Evolutionary conservation across 2,797 vertebrate genomes (phyloP).

Genomic region (Denticeps clupeoides): DNA sequence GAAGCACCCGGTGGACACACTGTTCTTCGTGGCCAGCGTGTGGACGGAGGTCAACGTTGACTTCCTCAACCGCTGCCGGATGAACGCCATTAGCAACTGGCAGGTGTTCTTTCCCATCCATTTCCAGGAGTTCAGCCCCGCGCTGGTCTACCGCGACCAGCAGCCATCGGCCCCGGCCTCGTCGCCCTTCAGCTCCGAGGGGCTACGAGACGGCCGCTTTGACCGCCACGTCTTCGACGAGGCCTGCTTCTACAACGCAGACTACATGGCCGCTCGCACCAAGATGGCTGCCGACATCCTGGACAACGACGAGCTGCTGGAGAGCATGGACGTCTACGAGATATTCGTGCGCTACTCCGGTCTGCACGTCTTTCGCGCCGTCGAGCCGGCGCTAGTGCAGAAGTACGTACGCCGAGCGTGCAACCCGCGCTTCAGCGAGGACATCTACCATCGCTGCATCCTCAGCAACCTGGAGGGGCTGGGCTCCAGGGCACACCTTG

Average conservation of each 20-base stretch:
- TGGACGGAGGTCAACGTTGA: conserved; percentile 85
- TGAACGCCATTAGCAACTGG: conserved; percentile 95
- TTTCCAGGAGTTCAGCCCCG: conserved; percentile 90
- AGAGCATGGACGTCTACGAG: conserved; percentile 87
- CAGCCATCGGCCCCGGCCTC: conserved; percentile 66
- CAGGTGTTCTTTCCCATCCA: conserved; percentile 94
- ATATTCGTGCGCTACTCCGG: conserved; percentile 89
- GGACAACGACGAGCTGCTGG: conserved; percentile 84
- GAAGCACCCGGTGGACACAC: conserved; percentile 90
- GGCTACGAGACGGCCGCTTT: conserved; percentile 74
- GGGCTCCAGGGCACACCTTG: conserved; percentile 81
- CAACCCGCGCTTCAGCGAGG: conserved; percentile 85
- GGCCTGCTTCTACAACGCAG: conserved; percentile 95
- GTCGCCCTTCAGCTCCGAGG: conserved; percentile 57
- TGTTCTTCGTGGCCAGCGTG: conserved; percentile 83
- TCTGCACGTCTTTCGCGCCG: conserved; percentile 88
- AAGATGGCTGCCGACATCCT: conserved; percentile 79
- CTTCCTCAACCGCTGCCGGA: conserved; percentile 89
- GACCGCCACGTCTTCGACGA: conserved; percentile 85
- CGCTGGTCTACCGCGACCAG: conserved; percentile 64
- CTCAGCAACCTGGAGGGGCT: conserved; percentile 89
- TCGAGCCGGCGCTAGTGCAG: conserved; percentile 88
- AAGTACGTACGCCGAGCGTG: conserved; percentile 75
- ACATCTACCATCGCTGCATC: conserved; percentile 87
- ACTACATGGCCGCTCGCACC: conserved; percentile 86